These are phyloP conservation scores for Sigmodon hispidus DNA, from an alignment of 2,113 vertebrate genomes.

Conservation along the genomic window DNA sequence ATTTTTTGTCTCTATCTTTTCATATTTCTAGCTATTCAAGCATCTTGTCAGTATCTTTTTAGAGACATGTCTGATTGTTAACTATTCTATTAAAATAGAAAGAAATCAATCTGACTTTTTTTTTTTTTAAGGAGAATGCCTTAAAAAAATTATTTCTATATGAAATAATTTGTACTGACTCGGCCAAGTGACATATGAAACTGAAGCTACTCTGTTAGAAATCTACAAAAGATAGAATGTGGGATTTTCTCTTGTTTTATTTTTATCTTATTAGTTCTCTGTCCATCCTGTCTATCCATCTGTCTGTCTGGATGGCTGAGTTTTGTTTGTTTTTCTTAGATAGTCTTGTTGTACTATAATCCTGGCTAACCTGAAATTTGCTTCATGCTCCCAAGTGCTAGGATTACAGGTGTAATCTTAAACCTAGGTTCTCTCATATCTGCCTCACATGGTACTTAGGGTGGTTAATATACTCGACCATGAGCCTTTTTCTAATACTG, in stretches of 20 bases:
- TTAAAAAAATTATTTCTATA: too few relatives aligned
- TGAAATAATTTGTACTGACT: not conserved
- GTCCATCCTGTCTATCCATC: not conserved
- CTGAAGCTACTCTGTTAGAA: slow-evolving; percentile 19
- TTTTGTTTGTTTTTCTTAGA: not conserved
- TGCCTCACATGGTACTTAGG: not conserved
- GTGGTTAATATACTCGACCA: not conserved
- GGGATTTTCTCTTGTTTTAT: not conserved
- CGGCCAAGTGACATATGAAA: not conserved
- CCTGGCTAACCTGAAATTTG: not conserved
- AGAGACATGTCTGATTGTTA: not conserved
- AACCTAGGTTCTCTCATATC: not conserved
- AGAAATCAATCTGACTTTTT: not conserved
- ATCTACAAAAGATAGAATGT: not conserved
- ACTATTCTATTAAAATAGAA: not conserved
- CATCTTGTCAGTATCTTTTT: not conserved
- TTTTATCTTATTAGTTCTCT: not conserved
- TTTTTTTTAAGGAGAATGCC: not conserved
- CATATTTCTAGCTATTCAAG: not conserved
- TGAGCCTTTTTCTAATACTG: not conserved
- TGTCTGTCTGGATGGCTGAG: not conserved
- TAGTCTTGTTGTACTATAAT: not conserved
- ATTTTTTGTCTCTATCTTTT: not conserved
- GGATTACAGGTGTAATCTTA: not conserved
- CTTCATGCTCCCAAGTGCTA: not conserved